A percentile compares a stretch with the other conserved stretches of the same genome.
Evolutionary conservation across 2,113 vertebrate genomes (phyloP).

Genomic region (Phaetusa simplex): DNA sequence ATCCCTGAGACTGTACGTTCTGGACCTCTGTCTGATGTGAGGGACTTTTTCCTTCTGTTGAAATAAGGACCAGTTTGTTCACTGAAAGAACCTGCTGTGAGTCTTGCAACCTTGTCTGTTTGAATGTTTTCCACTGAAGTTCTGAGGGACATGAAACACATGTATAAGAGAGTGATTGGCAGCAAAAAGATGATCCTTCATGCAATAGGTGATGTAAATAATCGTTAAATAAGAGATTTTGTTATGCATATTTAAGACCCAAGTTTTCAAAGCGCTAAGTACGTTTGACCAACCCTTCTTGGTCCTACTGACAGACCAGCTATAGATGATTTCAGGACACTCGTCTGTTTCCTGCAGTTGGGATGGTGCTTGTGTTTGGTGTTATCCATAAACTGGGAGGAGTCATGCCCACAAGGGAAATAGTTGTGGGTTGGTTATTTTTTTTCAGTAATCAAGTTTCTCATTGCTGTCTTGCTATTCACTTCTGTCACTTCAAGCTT

Average conservation of each 20-base stretch:
- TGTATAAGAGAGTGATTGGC: accelerated
- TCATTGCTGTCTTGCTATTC: background rate
- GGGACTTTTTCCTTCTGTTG: background rate
- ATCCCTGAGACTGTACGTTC: background rate
- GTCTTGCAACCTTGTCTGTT: background rate
- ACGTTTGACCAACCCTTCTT: background rate
- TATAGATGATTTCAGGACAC: background rate
- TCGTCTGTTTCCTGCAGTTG: background rate
- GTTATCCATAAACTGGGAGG: background rate
- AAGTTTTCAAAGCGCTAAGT: background rate
- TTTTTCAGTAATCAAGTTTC: background rate
- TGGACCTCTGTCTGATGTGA: background rate
- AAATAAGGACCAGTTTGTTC: background rate
- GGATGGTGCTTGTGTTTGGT: background rate
- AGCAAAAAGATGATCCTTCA: background rate
- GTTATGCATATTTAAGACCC: background rate
- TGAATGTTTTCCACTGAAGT: background rate
- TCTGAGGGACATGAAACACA: background rate
- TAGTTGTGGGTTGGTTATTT: background rate
- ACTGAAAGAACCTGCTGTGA: background rate
- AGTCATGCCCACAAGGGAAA: background rate
- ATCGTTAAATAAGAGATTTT: background rate
- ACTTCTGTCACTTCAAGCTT: background rate
- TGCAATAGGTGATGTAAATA: background rate
- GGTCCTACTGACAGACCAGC: background rate